Evolutionary conservation across 2,113 vertebrate genomes (phyloP), one percentile per base, ranked within the genome.

Genomic region (Xenotilapia leptura): DNA sequence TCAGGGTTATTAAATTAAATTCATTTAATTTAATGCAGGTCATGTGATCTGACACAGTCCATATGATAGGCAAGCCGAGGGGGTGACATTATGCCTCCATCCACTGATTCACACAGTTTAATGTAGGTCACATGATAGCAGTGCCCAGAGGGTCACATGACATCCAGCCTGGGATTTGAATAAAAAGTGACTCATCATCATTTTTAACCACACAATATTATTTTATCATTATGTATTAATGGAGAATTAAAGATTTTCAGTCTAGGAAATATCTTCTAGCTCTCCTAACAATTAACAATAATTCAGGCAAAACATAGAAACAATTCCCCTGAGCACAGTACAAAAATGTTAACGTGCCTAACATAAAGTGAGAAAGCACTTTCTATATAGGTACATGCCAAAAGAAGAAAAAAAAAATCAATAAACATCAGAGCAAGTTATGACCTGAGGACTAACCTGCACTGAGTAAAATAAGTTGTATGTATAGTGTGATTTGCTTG

Each of bases 141-240:
- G 14, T 88, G 38, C n/a, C 73, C 80, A 38, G n/a, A 55, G 53
- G 38, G 23, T 94, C 89, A 94, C n/a, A 60, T 91, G 89, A 85
- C 65, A 62, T 54, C 28, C n/a, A 88, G 15, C 19, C n/a, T 82
- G 14, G 33, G 55, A 93, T 79, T 56, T 86, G 42, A 75, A 79
- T 86, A 2, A 54, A 42, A 62, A 75, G 54, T 49, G 5, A 83
- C 47, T 7, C 28, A 42, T 53, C 21, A 6, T 6, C 17, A 51
- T 10, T 49, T 77, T 68, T 45, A 62, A 36, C 53, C 38, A n/a
- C 15, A 45, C 10, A 62, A 38, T 28, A 33, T 83, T 47, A 45
- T 21, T 28, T 23, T 9, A 75, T 75, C 26, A 49, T 4, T 49
- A 49, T n/a, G 4, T 51, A 49, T 51, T 51, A 77, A n/a, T 77